Evolutionary conservation across 2,888 invertebrate species (phyloP).

Genomic region (Agrotis puta): DNA sequence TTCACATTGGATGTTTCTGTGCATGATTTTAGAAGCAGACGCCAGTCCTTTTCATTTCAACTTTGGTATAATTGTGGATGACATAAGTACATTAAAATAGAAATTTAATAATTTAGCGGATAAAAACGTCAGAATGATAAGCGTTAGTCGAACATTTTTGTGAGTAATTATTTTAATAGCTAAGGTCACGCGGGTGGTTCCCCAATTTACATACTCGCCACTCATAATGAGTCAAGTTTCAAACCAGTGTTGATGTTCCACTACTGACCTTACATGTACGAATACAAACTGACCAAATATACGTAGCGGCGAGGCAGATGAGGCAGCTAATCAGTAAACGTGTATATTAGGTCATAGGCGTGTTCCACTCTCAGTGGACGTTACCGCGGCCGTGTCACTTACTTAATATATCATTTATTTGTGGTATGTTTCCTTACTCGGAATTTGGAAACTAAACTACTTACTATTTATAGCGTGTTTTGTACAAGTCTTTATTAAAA

Average conservation of each 20-base stretch:
- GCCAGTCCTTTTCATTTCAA: background rate
- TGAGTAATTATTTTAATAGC: slow-evolving; percentile 25
- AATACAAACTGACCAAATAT: background rate
- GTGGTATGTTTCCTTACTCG: no score
- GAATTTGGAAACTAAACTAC: no score
- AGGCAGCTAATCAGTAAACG: background rate
- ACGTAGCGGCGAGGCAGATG: background rate
- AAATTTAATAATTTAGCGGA: background rate
- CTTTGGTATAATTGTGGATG: background rate
- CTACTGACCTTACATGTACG: background rate
- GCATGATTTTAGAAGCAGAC: background rate
- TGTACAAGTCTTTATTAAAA: no score
- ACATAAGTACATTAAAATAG: background rate
- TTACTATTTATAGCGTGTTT: no score
- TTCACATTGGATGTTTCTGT: background rate
- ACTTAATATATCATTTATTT: no score
- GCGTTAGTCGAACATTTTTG: slow-evolving; percentile 2
- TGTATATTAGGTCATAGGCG: no score
- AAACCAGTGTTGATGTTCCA: background rate
- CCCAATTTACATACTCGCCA: slow-evolving; percentile 30
- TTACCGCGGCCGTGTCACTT: no score
- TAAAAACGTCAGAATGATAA: slow-evolving; percentile 4
- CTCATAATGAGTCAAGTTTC: background rate
- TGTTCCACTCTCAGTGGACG: no score
- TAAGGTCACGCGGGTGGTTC: slow-evolving; percentile 21